Evolutionary conservation across 23 tunicate genomes (phyloP).

Genomic region (Clavelina lepadiformis): DNA sequence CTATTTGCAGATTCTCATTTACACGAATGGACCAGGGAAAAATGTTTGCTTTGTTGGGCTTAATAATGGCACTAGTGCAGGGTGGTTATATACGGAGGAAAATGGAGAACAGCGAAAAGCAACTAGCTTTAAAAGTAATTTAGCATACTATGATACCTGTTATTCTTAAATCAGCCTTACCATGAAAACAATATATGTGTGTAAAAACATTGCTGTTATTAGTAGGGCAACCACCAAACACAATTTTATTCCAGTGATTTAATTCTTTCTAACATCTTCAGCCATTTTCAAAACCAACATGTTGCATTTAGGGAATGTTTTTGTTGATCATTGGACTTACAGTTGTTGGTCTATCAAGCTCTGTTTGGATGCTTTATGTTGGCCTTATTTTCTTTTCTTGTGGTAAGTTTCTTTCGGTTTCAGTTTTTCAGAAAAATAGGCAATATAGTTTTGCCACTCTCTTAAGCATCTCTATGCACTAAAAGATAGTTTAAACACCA

Average conservation of each 20-base stretch:
- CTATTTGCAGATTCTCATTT: constrained; percentile 63
- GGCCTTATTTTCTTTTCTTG: constrained; percentile 71
- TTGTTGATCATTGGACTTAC: constrained; percentile 74
- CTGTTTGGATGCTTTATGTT: constrained; percentile 23
- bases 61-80: constrained; percentile 80
- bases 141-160: background rate
- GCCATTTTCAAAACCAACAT: too few species aligned
- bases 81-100: constrained; percentile 93
- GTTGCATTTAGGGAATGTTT: constrained; percentile 55
- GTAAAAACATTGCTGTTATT: background rate
- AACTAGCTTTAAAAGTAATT: constrained; percentile 29
- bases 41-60: constrained; percentile 93
- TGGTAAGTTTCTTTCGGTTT: too few species aligned
- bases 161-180: background rate
- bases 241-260: background rate
- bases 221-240: background rate
- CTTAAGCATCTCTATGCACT: too few species aligned
- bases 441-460: too few species aligned
- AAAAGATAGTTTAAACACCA: too few species aligned
- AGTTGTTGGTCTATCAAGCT: constrained; percentile 56
- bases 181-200: background rate
- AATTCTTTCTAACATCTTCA: too few species aligned
- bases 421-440: too few species aligned
- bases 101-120: constrained; percentile 74
- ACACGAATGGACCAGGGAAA: constrained; percentile 95